phyloP scores from a whole-genome alignment of 2,888 invertebrate species.

The Nycteola revayana region DNA sequence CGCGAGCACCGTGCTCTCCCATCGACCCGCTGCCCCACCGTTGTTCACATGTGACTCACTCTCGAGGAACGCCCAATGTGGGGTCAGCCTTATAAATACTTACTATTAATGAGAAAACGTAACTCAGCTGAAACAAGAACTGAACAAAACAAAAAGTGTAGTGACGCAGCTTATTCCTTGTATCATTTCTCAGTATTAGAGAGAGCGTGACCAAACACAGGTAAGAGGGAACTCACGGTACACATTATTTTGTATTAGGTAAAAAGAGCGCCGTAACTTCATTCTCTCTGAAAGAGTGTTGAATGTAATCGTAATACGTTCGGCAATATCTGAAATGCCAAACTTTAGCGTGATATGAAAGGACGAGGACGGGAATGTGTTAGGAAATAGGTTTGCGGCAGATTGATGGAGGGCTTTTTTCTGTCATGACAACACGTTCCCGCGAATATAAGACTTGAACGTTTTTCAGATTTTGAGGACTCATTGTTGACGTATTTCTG shows the following conservation, averaged over 20 bases:
- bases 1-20: too few species aligned
- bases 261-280: constrained; percentile 17
- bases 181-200: constrained; percentile 11
- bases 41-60: too few species aligned
- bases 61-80: too few species aligned
- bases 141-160: too few species aligned
- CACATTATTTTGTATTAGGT: constrained; percentile 17
- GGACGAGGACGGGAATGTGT: constrained; percentile 51
- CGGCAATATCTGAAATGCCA: constrained; percentile 55
- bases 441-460: constrained; percentile 50
- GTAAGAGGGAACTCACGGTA: constrained; percentile 5
- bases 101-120: too few species aligned
- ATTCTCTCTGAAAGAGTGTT: constrained; percentile 32
- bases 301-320: constrained; percentile 51
- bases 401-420: constrained; percentile 70
- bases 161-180: constrained; percentile 3
- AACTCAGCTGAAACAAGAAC: too few species aligned
- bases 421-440: constrained; percentile 62
- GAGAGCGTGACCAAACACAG: constrained; percentile 10
- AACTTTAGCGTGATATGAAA: constrained; percentile 53
- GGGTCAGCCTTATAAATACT: too few species aligned
- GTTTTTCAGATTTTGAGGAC: constrained; percentile 55
- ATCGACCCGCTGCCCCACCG: too few species aligned
- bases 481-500: constrained; percentile 45
- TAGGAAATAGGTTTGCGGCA: constrained; percentile 59